A percentile compares a stretch with the other conserved stretches of the same genome.
Evolutionary conservation across 2,888 invertebrate species (phyloP).

Genomic region (Chrysina gloriosa): DNA sequence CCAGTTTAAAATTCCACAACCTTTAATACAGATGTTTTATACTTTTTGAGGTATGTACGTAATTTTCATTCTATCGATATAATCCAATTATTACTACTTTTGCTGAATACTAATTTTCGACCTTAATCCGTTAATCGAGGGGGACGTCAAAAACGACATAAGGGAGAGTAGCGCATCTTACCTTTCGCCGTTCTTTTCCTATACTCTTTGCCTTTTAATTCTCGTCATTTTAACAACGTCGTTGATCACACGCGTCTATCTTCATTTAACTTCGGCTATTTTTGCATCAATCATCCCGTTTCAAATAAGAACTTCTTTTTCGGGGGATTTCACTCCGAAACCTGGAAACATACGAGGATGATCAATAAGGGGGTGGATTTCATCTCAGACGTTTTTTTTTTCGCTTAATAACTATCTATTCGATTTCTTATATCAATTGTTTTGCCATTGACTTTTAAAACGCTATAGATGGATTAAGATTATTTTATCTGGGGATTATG

Average conservation of each 20-base stretch:
- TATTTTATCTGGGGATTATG: no score
- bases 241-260: not conserved
- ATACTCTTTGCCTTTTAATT: no score
- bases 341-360: not conserved
- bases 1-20: constrained; percentile 41
- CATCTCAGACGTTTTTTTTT: not conserved
- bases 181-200: no score
- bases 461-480: no score
- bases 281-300: constrained; percentile 32
- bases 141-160: not conserved
- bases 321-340: no score
- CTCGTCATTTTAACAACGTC: no score
- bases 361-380: constrained; percentile 14
- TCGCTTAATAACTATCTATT: not conserved
- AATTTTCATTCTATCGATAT: not conserved
- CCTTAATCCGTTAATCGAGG: not conserved
- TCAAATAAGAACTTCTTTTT: constrained; percentile 32
- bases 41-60: constrained; percentile 42
- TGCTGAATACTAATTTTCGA: not conserved
- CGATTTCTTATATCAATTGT: no score
- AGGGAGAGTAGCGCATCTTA: not conserved
- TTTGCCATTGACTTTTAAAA: no score
- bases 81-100: not conserved
- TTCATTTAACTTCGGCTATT: constrained; percentile 23
- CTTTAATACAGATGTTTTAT: constrained; percentile 40